phyloP scores from a whole-genome alignment of 2,888 invertebrate genomes.

The Ophioninae sp. region DNA sequence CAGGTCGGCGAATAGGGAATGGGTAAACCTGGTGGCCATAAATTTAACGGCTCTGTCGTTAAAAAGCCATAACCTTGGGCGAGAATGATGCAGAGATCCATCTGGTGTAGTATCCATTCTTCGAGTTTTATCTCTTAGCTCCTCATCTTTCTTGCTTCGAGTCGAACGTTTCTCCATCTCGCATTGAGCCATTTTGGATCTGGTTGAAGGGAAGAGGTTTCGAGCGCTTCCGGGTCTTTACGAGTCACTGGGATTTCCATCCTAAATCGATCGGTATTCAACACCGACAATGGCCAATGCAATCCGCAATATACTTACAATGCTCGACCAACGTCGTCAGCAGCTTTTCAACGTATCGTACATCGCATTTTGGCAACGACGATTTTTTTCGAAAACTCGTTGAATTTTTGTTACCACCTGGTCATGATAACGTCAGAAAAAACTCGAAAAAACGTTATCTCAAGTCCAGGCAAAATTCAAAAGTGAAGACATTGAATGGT shows the following conservation, averaged over 20 bases:
- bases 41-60: slow-evolving; percentile 63
- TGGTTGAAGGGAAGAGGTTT: neutral
- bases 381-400: too few species aligned
- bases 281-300: too few species aligned
- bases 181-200: slow-evolving; percentile 26
- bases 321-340: too few species aligned
- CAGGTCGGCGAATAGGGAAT: neutral
- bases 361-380: too few species aligned
- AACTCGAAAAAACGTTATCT: too few species aligned
- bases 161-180: slow-evolving; percentile 3
- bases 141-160: slow-evolving; percentile 18
- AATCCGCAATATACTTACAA: too few species aligned
- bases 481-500: too few species aligned
- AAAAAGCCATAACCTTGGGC: slow-evolving; percentile 57
- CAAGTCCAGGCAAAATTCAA: too few species aligned
- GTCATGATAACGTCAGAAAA: too few species aligned
- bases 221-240: neutral
- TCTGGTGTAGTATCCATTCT: slow-evolving; percentile 44
- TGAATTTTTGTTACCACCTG: too few species aligned
- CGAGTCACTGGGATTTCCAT: neutral
- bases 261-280: neutral
- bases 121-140: slow-evolving; percentile 15
- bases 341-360: too few species aligned
- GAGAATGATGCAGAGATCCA: slow-evolving; percentile 47
- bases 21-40: slow-evolving; percentile 26